Base-by-base conservation (phyloP, 2,797 vertebrate species). In the Okamejei kenojei region DNA sequence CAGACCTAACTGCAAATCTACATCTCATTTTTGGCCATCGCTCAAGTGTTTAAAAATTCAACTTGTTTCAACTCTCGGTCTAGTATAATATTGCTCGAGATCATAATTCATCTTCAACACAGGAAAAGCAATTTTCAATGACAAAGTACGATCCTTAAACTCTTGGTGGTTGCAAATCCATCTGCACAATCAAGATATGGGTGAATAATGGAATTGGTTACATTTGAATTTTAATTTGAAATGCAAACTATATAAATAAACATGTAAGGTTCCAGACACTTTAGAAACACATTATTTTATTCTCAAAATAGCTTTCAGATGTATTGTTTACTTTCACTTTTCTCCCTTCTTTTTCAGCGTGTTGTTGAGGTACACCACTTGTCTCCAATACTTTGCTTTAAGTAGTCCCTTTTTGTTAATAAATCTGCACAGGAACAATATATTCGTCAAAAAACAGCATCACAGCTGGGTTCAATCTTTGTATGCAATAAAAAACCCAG, bases 151-250 rank as follows among this genome's bases (percentile, higher is more conserved):
- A 32, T 86, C 29, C 29, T 86, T 15, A 65, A 15, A 86, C 82
- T 63, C 58, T 88, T 26, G 84, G 0, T 65, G 58, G 29, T 88
- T 15, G n/a, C 58, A 88, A 88, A 88, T 15, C 21, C 82, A 86
- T 88, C n/a, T 63, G 32, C 3, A 2, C 63, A 65, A 88, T 68
- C 23, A 88, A 65, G 23, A 88, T 35, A 88, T 29, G 63, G 61
- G 2, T 63, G 3, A 17, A 19, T 63, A n/a, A 63, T 88, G 84
- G 29, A 63, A 1, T 17, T 10, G 58, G 17, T 19, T 15, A 32
- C 5, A n/a, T 65, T 88, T 88, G 84, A 68, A 26, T 68, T 88
- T 68, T 35, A 88, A 68, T 68, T 63, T 88, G 58, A 88, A 88
- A 32, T 15, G 15, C 61, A 68, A 35, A 29, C 61, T 21, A 19